A percentile compares a stretch with the other conserved stretches of the same genome.
Evolutionary conservation across 2,888 invertebrate species (phyloP).

Genomic region (Cactoblastis cactorum): DNA sequence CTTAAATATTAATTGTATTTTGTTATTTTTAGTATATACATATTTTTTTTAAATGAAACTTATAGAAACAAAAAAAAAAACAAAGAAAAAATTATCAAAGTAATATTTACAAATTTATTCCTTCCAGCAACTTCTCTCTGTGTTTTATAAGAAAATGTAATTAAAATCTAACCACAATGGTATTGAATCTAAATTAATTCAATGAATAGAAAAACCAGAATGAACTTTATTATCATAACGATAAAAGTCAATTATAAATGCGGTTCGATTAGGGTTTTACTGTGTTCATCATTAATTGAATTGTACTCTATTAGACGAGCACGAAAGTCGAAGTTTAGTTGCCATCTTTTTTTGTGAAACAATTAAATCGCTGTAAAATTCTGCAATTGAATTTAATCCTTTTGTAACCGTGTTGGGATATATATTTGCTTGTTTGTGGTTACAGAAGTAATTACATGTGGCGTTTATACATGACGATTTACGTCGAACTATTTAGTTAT

Average conservation of each 20-base stretch:
- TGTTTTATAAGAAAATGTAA: slow-evolving; percentile 4
- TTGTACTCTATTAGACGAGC: not conserved
- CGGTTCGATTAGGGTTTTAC: slow-evolving; percentile 4
- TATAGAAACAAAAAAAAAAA: not conserved
- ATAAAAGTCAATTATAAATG: slow-evolving; percentile 4
- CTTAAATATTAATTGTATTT: no score
- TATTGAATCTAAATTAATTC: slow-evolving; percentile 1
- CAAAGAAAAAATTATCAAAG: no score
- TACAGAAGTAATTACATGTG: not conserved
- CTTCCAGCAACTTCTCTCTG: not conserved
- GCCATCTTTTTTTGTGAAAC: not conserved
- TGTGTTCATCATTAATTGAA: not conserved
- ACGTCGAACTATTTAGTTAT: not conserved
- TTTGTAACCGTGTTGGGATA: not conserved
- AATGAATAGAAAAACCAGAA: not conserved
- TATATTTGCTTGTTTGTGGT: not conserved
- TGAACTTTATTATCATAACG: not conserved
- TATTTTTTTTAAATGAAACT: not conserved
- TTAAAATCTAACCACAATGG: slow-evolving; percentile 2
- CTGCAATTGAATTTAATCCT: not conserved
- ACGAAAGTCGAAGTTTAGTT: not conserved
- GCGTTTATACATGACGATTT: not conserved
- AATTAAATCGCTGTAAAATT: not conserved
- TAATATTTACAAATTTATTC: not conserved
- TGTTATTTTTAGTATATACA: not conserved